Percentiles rank a stretch among this genome's conserved stretches.
These are phyloP conservation scores for Heteractis magnifica DNA, from an alignment of 92 coral and sea anemone genomes.

Conservation along the genomic window DNA sequence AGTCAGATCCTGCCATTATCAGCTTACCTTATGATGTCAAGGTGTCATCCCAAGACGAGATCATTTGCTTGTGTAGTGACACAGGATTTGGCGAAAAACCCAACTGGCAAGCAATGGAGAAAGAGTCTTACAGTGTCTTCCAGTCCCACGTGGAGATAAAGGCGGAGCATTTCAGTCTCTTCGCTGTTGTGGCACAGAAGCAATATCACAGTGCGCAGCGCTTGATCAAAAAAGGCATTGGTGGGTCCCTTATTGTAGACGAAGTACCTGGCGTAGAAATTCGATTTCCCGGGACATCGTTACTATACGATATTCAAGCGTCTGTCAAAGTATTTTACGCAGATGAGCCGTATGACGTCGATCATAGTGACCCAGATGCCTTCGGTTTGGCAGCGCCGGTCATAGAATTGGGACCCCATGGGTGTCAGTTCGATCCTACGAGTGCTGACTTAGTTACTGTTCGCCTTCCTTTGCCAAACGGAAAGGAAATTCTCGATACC, in stretches of 20 bases:
- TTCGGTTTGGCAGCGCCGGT: constrained; percentile 90
- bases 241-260: constrained; percentile 78
- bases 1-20: constrained; percentile 81
- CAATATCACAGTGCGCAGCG: constrained; percentile 84
- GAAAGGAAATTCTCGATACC: constrained; percentile 67
- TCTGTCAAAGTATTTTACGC: constrained; percentile 88
- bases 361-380: constrained; percentile 67
- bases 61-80: constrained; percentile 84
- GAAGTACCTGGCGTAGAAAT: constrained; percentile 93
- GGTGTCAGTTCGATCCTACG: constrained; percentile 72
- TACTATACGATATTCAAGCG: constrained; percentile 86
- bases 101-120: constrained; percentile 62
- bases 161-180: constrained; percentile 87
- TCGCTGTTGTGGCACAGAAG: constrained; percentile 78
- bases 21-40: constrained; percentile 71
- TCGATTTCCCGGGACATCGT: constrained; percentile 82
- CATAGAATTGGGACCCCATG: constrained; percentile 88
- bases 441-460: constrained; percentile 81
- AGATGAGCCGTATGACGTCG: constrained; percentile 89
- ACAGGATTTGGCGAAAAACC: constrained; percentile 77
- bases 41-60: constrained; percentile 49
- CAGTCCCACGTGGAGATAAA: constrained; percentile 70
- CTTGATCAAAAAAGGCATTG: constrained; percentile 77
- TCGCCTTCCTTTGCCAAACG: constrained; percentile 86
- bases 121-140: constrained; percentile 65